phyloP scores from a whole-genome alignment of 2,797 vertebrate species.

The Cygnus olor region DNA sequence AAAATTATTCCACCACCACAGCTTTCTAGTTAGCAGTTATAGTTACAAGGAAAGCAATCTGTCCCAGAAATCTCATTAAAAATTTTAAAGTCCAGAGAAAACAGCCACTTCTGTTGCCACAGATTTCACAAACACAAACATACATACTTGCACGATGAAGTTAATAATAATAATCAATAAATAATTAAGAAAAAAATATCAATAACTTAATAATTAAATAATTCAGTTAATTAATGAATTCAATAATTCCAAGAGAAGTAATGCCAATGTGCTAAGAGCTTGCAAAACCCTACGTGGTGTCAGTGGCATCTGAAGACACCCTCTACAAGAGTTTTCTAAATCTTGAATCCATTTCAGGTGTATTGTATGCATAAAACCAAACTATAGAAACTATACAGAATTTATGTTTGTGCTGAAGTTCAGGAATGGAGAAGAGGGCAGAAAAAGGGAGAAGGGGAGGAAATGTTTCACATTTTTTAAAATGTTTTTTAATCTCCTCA shows the following conservation, averaged over 20 bases:
- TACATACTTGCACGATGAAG: not conserved
- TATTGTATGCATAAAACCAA: not conserved
- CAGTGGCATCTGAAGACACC: not conserved
- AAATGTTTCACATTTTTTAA: slow-evolving; percentile 66
- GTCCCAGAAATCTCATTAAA: not conserved
- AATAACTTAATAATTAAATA: no score
- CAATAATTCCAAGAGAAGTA: not conserved
- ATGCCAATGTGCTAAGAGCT: not conserved
- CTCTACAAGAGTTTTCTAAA: not conserved
- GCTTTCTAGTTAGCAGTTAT: not conserved
- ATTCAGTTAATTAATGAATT: not conserved
- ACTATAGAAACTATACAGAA: not conserved
- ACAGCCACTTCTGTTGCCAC: not conserved
- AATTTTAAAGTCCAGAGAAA: not conserved
- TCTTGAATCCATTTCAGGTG: not conserved
- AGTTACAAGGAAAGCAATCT: not conserved
- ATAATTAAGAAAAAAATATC: no score
- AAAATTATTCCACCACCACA: not conserved
- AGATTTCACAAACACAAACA: not conserved
- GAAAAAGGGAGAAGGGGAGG: slow-evolving; percentile 18
- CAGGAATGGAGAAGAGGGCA: not conserved
- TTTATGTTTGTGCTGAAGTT: not conserved
- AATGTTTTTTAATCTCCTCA: slow-evolving; percentile 42
- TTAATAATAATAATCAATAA: not conserved
- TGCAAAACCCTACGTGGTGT: not conserved